Base-by-base conservation (phyloP, 2,888 invertebrate species). In the Drosophila falleni region DNA sequence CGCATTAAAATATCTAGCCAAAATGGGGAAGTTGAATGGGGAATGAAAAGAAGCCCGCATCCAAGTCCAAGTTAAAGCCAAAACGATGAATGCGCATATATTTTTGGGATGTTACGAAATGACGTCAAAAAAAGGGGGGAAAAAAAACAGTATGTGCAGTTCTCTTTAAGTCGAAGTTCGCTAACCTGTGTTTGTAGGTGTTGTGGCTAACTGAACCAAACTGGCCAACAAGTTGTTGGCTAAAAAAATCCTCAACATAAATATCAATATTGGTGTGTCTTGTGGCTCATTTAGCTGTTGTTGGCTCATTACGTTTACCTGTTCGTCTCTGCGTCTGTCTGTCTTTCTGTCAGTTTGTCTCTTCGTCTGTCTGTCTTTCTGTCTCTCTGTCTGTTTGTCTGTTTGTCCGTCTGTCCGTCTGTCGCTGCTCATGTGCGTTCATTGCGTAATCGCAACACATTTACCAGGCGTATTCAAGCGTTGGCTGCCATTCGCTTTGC, bases 371-470 rank as follows among this genome's bases (percentile, higher is more conserved):
- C 19, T 51, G 71, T 23, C 51, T 29, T 31, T 35, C 33, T 39
- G 49, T 31, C 26, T 42, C 42, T 39, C 19, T 51, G 71, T 23
- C 23, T 3, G 3, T 23, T 4, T 23, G 23, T 23, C 23, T 23
- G 23, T 23, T 23, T 23, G 23, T 23, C 23, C 23, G 23, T 23
- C 23, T 23, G 23, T 23, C 23, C 3, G 23, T 3, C 3, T 23
- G 23, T 59, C 19, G 77, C 69, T 59, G 71, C 78, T 86, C 89
- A 83, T 84, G 87, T 89, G 90, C 90, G 90, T 89, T 69, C 63
- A 63, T 85, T 85, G 90, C 90, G 89, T 89, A 85, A 85, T 83
- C 80, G n/a, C 78, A 66, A 83, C 70, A 88, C 72, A 88, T 86
- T 84, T 88, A 86, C 66, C 86, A 66, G 87, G 71, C 85, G 87